A percentile compares a stretch with the other conserved stretches of the same genome.
phyloP scores from a whole-genome alignment of 1,140 invertebrate species.

The Macrobrachium rosenbergii region DNA sequence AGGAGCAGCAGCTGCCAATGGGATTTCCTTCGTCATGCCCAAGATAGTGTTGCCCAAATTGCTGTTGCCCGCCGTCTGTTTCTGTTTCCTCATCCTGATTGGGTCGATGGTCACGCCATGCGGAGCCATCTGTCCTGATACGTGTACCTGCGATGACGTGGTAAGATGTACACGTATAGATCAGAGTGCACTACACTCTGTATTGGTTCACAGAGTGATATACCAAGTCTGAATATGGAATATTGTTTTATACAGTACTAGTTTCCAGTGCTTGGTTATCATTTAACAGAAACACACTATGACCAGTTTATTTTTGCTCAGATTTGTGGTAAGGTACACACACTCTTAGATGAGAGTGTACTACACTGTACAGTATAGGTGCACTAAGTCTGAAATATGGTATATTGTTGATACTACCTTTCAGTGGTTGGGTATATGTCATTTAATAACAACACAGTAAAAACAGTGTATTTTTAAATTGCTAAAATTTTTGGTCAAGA shows the following conservation, averaged over 20 bases:
- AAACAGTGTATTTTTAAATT: too few relatives aligned
- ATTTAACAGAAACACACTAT: too few relatives aligned
- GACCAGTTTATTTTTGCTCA: too few relatives aligned
- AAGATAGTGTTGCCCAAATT: not conserved
- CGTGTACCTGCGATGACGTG: slow-evolving; percentile 50
- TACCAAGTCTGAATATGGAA: not conserved
- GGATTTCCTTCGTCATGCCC: not conserved
- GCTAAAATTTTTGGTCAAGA: too few relatives aligned
- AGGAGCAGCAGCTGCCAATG: not conserved
- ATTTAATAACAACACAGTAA: too few relatives aligned
- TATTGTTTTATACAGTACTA: not conserved
- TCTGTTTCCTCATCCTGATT: slow-evolving; percentile 40
- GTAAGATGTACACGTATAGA: not conserved
- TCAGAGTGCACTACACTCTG: not conserved
- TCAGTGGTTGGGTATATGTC: too few relatives aligned
- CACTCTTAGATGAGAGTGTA: not conserved
- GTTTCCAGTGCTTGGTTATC: too few relatives aligned
- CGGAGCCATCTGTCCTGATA: slow-evolving; percentile 43
- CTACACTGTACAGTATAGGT: not conserved
- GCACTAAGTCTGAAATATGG: not conserved
- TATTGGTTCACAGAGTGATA: too few relatives aligned
- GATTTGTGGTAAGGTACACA: too few relatives aligned
- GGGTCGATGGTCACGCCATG: slow-evolving; percentile 30
- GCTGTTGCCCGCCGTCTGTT: slow-evolving; percentile 15
- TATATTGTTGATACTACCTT: not conserved